Percentiles rank a stretch among this genome's conserved stretches.
Evolutionary conservation across 2,888 invertebrate species (phyloP).

Genomic region (Epirrhoe tristata): DNA sequence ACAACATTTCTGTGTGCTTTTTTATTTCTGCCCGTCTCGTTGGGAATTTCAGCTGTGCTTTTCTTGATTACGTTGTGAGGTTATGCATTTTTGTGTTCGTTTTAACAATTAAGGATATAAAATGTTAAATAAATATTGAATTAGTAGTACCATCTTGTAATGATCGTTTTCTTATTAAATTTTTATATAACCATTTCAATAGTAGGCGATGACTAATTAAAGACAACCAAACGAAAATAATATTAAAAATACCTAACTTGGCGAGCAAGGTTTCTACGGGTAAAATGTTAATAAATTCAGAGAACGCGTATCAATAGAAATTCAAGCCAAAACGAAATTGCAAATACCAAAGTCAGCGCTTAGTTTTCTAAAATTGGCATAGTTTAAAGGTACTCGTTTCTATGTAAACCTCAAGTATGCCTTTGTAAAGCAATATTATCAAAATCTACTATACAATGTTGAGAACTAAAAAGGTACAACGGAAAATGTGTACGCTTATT

Average conservation of each 20-base stretch:
- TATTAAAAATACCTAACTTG: no score
- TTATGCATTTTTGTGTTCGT: conserved; percentile 18
- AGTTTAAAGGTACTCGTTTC: conserved; percentile 41
- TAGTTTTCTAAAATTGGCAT: conserved; percentile 41
- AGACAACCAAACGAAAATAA: no score
- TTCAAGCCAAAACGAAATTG: conserved; percentile 15
- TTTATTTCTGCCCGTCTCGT: conserved; percentile 30
- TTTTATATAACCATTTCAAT: no score
- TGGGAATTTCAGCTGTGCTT: conserved; percentile 26
- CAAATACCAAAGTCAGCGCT: conserved; percentile 15
- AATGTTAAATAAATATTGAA: no score
- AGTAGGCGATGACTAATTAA: no score
- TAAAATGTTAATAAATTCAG: no score
- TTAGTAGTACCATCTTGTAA: no score
- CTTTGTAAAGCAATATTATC: conserved; percentile 27
- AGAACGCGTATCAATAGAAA: conserved; percentile 11
- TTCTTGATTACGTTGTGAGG: conserved; percentile 30
- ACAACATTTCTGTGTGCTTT: conserved; percentile 42
- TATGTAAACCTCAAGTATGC: conserved; percentile 46
- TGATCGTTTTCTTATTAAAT: no score
- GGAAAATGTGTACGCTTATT: background rate
- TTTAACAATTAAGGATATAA: background rate
- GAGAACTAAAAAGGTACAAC: conserved; percentile 4
- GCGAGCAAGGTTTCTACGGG: no score
- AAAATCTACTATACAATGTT: conserved; percentile 10